Evolutionary conservation across 2,113 vertebrate species (phyloP).

Genomic region (Vombatus ursinus): DNA sequence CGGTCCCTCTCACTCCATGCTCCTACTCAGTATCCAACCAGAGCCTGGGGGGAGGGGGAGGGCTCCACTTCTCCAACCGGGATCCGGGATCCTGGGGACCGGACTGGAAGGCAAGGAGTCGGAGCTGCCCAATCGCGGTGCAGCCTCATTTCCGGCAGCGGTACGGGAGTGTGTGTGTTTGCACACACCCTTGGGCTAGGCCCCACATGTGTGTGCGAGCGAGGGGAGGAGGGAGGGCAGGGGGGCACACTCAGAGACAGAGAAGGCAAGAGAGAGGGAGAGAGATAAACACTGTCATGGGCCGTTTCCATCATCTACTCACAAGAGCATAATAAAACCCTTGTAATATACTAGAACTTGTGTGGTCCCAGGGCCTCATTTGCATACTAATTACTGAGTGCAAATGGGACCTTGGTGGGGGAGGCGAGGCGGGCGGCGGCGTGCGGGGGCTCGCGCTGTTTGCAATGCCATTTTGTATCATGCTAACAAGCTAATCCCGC

Average conservation of each 20-base stretch:
- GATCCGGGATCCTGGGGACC: background rate
- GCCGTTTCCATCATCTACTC: conserved; percentile 90
- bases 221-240: background rate
- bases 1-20: no score
- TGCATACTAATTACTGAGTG: conserved; percentile 99
- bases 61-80: background rate
- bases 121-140: background rate
- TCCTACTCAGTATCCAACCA: no score
- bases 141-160: no score
- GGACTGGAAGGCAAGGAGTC: background rate
- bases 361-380: conserved; percentile 98
- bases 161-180: conserved; percentile 5
- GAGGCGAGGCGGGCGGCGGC: conserved; percentile 81
- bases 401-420: conserved; percentile 91
- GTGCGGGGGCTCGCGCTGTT: conserved; percentile 89
- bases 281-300: conserved; percentile 91
- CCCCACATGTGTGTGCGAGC: rapidly evolving
- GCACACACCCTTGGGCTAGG: background rate
- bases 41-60: no score
- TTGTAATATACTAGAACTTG: conserved; percentile 99
- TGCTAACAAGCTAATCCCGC: conserved; percentile 96
- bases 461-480: conserved; percentile 92
- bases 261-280: conserved; percentile 82
- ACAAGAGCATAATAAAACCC: conserved; percentile 97
- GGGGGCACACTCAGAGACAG: conserved; percentile 50